phyloP scores from a whole-genome alignment of 2,888 invertebrate genomes.

The Stenodera caucasica region DNA sequence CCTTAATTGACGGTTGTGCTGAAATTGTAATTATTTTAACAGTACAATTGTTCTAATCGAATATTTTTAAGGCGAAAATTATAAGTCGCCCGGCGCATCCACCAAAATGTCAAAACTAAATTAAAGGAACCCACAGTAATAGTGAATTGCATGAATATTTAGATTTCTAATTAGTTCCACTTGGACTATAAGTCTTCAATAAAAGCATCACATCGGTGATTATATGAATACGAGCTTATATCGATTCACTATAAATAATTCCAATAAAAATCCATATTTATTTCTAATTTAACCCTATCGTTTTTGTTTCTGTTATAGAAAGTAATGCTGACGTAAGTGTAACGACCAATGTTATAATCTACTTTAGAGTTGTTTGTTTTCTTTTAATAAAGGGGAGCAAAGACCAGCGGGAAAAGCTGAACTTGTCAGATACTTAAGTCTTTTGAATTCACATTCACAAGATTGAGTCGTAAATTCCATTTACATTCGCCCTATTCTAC shows the following conservation, averaged over 20 bases:
- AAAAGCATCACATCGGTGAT: not conserved
- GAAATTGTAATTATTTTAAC: no score
- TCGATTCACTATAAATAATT: not conserved
- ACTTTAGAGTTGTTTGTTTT: constrained; percentile 28
- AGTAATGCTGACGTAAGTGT: constrained; percentile 1
- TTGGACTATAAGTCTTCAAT: no score
- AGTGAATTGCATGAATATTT: not conserved
- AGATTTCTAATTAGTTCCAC: not conserved
- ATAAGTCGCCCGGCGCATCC: constrained; percentile 1
- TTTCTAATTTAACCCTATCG: not conserved
- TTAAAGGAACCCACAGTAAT: not conserved
- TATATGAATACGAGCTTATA: not conserved
- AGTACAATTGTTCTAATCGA: no score
- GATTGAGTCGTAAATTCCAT: constrained; percentile 4
- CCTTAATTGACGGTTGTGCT: no score
- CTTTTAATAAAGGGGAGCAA: constrained; percentile 20
- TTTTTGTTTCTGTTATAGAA: not conserved
- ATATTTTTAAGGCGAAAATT: no score
- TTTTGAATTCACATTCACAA: constrained; percentile 8
- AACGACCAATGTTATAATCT: constrained; percentile 27
- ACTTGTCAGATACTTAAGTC: constrained; percentile 13
- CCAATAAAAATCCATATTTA: not conserved
- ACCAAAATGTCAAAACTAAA: not conserved
- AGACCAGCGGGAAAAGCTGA: constrained; percentile 16
- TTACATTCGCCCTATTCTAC: not conserved